phyloP scores from a whole-genome alignment of 2,888 invertebrate genomes.

The Pharmacophagus antenor region DNA sequence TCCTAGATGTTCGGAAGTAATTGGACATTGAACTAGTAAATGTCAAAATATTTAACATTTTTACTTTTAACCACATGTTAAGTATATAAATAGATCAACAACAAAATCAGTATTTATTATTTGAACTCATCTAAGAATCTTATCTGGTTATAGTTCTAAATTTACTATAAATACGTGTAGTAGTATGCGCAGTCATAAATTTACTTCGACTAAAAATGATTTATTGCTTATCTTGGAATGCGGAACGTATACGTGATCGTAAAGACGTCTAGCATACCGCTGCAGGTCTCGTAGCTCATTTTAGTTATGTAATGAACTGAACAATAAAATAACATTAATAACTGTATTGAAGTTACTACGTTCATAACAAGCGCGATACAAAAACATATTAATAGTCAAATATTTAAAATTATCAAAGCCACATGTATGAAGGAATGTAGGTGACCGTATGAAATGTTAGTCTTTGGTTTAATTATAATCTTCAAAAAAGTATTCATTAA shows the following conservation, averaged over 20 bases:
- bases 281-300: background rate
- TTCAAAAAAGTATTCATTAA: no score
- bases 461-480: no score
- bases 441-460: background rate
- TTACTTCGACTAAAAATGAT: background rate
- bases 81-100: background rate
- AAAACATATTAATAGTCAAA: background rate
- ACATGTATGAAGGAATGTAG: background rate
- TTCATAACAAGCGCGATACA: background rate
- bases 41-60: background rate
- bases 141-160: background rate
- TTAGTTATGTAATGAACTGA: slow-evolving; percentile 27
- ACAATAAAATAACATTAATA: background rate
- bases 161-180: background rate
- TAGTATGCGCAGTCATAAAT: background rate
- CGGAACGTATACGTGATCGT: slow-evolving; percentile 9
- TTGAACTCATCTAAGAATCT: background rate
- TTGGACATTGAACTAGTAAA: background rate
- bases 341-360: background rate
- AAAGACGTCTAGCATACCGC: background rate
- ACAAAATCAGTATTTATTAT: background rate
- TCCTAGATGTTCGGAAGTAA: slow-evolving; percentile 1
- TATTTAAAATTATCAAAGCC: background rate
- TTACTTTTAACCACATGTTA: background rate
- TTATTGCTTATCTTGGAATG: no score